phyloP scores from a whole-genome alignment of 2,888 invertebrate species.

The Drosophila tripunctata region DNA sequence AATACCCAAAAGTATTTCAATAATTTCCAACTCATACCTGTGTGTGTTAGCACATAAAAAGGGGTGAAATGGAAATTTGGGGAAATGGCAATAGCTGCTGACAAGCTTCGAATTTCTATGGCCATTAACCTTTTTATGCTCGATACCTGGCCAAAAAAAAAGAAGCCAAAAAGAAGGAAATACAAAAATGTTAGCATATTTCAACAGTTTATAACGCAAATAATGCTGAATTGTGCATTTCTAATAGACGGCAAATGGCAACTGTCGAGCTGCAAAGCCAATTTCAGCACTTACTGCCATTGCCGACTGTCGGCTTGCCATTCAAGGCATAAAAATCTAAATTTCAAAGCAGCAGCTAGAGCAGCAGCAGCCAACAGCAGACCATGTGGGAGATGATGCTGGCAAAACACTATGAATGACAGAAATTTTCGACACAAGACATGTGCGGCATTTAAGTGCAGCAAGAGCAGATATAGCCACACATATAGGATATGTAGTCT shows the following conservation, averaged over 20 bases:
- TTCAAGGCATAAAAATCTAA: constrained; percentile 71
- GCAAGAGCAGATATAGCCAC: constrained; percentile 25
- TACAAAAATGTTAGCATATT: constrained; percentile 70
- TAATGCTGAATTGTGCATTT: constrained; percentile 78
- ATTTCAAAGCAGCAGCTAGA: constrained; percentile 68
- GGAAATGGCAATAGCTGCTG: constrained; percentile 62
- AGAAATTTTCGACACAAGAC: constrained; percentile 77
- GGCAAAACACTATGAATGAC: constrained; percentile 66
- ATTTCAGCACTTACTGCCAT: constrained; percentile 60
- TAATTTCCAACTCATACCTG: constrained; percentile 52
- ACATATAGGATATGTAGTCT: neutral
- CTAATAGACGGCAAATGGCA: constrained; percentile 64
- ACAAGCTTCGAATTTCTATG: constrained; percentile 75
- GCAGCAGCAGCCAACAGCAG: constrained; percentile 25
- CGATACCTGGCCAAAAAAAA: constrained; percentile 47
- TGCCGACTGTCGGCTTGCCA: constrained; percentile 35
- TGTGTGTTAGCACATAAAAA: neutral
- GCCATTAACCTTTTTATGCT: constrained; percentile 75
- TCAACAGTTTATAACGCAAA: constrained; percentile 74
- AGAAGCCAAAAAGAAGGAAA: neutral
- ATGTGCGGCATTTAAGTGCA: constrained; percentile 67
- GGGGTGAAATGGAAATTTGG: neutral
- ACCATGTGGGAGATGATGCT: constrained; percentile 49
- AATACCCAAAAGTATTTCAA: constrained; percentile 71
- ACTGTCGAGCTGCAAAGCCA: constrained; percentile 54